Conservation (phyloP, 2,888 invertebrate genomes). For the Altica lythri region DNA sequence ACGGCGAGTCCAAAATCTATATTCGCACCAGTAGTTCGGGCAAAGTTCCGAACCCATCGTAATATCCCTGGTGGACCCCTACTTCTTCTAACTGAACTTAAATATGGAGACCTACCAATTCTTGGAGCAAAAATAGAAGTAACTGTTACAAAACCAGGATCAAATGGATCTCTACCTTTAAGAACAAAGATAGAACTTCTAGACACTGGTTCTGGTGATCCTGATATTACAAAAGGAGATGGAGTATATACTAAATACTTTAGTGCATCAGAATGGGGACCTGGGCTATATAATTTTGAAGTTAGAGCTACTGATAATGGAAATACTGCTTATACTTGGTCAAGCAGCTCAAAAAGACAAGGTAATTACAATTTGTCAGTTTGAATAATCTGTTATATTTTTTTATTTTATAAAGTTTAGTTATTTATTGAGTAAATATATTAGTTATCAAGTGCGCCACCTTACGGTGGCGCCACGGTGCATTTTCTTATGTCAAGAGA, state of each 20-base stretch:
- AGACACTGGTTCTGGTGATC: slow-evolving; percentile 68
- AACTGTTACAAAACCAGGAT: slow-evolving; percentile 54
- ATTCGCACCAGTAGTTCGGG: slow-evolving; percentile 56
- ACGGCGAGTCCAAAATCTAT: slow-evolving; percentile 61
- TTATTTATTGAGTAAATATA: too few relatives aligned
- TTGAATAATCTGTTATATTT: too few relatives aligned
- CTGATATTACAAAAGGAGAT: slow-evolving; percentile 67
- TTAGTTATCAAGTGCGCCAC: too few relatives aligned
- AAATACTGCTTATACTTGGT: slow-evolving; percentile 61
- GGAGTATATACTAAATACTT: slow-evolving; percentile 69
- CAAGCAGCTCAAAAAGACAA: slow-evolving; percentile 45
- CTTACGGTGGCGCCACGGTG: too few relatives aligned
- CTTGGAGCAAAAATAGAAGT: slow-evolving; percentile 64
- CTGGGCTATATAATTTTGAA: slow-evolving; percentile 61
- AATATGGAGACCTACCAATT: slow-evolving; percentile 62
- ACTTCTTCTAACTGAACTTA: slow-evolving; percentile 61
- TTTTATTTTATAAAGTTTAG: too few relatives aligned
- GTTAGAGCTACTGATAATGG: slow-evolving; percentile 61
- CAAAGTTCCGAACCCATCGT: slow-evolving; percentile 59
- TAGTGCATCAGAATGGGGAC: slow-evolving; percentile 57
- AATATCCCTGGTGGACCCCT: slow-evolving; percentile 56
- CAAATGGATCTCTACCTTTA: slow-evolving; percentile 51
- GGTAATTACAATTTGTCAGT: too few relatives aligned
- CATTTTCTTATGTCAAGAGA: too few relatives aligned
- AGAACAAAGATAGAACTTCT: slow-evolving; percentile 58